A percentile compares a stretch with the other conserved stretches of the same genome.
phyloP scores from a whole-genome alignment of 1,140 invertebrate genomes.

The Tetragonula clypearis region DNA sequence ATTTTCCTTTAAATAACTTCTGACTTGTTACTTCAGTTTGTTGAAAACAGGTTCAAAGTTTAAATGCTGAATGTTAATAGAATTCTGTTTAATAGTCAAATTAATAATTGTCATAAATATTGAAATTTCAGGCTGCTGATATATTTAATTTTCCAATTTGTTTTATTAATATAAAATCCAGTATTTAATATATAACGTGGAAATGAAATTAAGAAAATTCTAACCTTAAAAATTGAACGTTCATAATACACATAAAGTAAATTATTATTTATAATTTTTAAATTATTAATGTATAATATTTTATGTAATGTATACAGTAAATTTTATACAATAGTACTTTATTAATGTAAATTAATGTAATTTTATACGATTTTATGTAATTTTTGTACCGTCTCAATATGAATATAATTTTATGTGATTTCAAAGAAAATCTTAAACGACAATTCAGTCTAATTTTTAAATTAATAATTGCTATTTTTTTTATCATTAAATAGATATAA shows the following conservation, averaged over 20 bases:
- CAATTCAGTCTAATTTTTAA: not conserved
- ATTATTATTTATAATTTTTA: not conserved
- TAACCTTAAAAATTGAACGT: not conserved
- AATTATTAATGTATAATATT: not conserved
- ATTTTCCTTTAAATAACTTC: not conserved
- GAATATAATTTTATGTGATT: not conserved
- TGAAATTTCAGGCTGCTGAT: not conserved
- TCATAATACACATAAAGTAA: not conserved
- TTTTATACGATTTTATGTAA: not conserved
- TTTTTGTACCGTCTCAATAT: not conserved
- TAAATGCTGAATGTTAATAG: not conserved
- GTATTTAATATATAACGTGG: not conserved
- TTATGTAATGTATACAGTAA: not conserved
- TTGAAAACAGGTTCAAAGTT: not conserved
- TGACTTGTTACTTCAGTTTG: not conserved
- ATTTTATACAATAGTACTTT: not conserved
- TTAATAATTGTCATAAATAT: not conserved
- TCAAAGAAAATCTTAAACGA: no score
- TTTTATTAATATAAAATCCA: not conserved
- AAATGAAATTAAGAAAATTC: not conserved
- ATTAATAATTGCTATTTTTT: not conserved
- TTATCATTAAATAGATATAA: not conserved
- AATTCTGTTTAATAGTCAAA: not conserved
- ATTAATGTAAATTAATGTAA: not conserved
- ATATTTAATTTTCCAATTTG: not conserved